Base-by-base conservation (phyloP, 2,797 vertebrate species). In the Gallinago solitaria region DNA sequence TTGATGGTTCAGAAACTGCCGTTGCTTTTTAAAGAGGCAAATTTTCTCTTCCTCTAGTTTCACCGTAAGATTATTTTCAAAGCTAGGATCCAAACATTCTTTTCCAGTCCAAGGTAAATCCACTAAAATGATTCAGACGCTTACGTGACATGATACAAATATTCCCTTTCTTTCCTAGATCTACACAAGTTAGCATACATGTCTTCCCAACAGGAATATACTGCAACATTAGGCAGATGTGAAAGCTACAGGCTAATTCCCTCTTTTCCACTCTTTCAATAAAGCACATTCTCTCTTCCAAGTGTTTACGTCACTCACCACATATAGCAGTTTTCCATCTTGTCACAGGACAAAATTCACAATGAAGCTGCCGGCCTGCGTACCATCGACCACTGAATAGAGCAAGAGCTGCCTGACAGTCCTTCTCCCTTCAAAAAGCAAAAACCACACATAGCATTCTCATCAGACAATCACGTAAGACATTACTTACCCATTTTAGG, bases 301-400 rank as follows among this genome's bases (percentile, higher is more conserved):
- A 76, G 39, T 32, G 28, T 83, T 67, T 28, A 25, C 16, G 33
- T 35, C 78, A 96, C 93, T 98, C 97, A 99, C 99, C 99, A 98
- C 99, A 99, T 95, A 99, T 99, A 13, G 99, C 99, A 33, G 98
- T 99, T 97, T 99, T 99, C 99, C 99, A 99, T 33, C 99, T 98
- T 4, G 99, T 99, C 70, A 99, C 99, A 13, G 99, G 99, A 93
- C 98, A 99, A 76, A 99, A 98, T 97, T 99, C 99, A 63, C 99
- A 99, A 10, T 99, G 99, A 89, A 99, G 98, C 98, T 99, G 99
- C 69, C 98, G 98, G 71, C 99, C 99, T 37, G 99, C 99, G 16
- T 99, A 99, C 98, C 99, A 99, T 56, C 99, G 98, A 35, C 99
- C 99, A 21, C 99, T 99, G 97, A 99, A 99, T 89, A 98, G 97